phyloP scores from a whole-genome alignment of 2,888 invertebrate genomes.

The Andrena hattorfiana region DNA sequence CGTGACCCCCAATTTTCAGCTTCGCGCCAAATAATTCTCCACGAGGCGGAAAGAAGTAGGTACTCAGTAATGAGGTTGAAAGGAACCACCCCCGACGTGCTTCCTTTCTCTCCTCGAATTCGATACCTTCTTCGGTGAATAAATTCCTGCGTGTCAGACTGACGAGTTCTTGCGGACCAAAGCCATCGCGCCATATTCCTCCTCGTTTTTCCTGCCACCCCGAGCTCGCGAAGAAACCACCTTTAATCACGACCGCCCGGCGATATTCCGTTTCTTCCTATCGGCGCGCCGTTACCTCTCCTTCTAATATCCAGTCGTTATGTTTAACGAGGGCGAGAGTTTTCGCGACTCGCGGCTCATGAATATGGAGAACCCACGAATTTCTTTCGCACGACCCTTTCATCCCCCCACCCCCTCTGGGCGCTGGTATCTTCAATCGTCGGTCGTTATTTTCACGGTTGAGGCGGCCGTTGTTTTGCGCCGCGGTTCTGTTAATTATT shows the following conservation, averaged over 20 bases:
- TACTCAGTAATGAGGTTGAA: too few relatives aligned
- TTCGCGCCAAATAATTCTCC: too few relatives aligned
- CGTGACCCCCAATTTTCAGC: too few relatives aligned
- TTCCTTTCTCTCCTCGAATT: too few relatives aligned
- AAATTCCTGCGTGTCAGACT: background rate
- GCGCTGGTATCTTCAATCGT: background rate
- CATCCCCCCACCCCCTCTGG: background rate
- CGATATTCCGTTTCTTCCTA: constrained; percentile 42
- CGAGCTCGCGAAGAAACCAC: background rate
- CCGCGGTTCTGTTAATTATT: constrained; percentile 32
- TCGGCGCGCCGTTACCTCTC: constrained; percentile 30
- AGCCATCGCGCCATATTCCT: constrained; percentile 8
- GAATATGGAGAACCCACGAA: constrained; percentile 53
- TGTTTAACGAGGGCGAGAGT: constrained; percentile 51
- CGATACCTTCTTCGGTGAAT: background rate
- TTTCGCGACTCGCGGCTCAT: constrained; percentile 41
- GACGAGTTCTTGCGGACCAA: background rate
- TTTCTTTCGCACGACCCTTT: constrained; percentile 1
- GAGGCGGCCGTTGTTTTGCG: background rate
- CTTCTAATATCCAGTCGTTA: constrained; percentile 49
- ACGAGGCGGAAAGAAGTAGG: too few relatives aligned
- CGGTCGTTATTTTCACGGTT: constrained; percentile 45
- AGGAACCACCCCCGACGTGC: too few relatives aligned
- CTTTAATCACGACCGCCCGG: constrained; percentile 27
- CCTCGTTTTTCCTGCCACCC: background rate